Base-by-base conservation (phyloP, 2,888 invertebrate species). In the Agriopis leucophaearia region DNA sequence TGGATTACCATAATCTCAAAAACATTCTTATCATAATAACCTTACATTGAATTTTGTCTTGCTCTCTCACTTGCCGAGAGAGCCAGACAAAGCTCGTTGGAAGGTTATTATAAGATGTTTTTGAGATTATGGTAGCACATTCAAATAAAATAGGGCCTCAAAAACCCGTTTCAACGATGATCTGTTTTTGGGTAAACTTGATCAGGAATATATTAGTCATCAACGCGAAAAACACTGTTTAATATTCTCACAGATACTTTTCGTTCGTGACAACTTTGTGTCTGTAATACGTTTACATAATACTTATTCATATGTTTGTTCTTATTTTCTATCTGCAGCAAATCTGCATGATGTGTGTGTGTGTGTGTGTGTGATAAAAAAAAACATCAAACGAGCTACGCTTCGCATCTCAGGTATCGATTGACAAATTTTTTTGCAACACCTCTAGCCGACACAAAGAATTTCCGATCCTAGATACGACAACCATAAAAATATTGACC, bases 121-220 rank as follows among this genome's bases (percentile, higher is more conserved):
- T n/a, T n/a, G n/a, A n/a, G n/a, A n/a, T n/a, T n/a, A n/a, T n/a
- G n/a, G n/a, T n/a, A 38, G 35, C 35, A 10, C 16, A 42, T 47
- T 16, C 15, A 51, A 7, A 38, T 60, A 60, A 62, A 61, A 62
- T 54, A n/a, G 59, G 48, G 64, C 64, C 64, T 56, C 68, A 13
- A 10, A 50, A 60, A 69, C 67, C 27, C 16, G 68, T 60, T 69
- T 51, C 36, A 15, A 4, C 18, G 27, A 52, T 60, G 68, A 60
- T 64, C 51, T 64, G 56, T 64, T 69, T 61, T 56, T 64, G 56
- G 45, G 55, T 40, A 69, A 52, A 69, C 68, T 12, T 56, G 64
- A 69, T 69, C 60, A 40, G 40, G 64, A 64, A 61, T 64, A 69
- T 45, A 64, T 64, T 69, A 69, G 47, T 50, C n/a, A 36, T 63